A percentile compares a stretch with the other conserved stretches of the same genome.
phyloP scores from a whole-genome alignment of 2,113 vertebrate species.

The Pteruthius melanotis region DNA sequence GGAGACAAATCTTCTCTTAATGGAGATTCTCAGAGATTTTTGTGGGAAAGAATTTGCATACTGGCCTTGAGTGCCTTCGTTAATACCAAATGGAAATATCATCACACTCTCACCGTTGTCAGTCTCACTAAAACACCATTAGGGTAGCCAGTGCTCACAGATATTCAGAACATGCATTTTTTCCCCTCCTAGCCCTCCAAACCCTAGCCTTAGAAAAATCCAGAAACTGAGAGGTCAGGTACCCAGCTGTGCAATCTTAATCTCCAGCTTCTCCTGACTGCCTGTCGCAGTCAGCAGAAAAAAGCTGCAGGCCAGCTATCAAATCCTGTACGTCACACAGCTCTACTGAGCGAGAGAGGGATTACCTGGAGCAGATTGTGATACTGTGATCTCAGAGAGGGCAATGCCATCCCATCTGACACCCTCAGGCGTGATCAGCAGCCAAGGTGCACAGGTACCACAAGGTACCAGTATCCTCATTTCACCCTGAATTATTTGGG shows the following conservation, averaged over 20 bases:
- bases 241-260: not conserved
- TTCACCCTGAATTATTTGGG: not conserved
- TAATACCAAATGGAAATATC: not conserved
- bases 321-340: accelerated
- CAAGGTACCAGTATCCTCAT: not conserved
- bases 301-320: not conserved
- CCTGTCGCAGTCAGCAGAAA: not conserved
- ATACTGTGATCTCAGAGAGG: not conserved
- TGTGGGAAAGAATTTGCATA: not conserved
- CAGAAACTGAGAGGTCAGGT: not conserved
- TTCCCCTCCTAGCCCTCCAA: accelerated
- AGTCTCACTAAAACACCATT: not conserved
- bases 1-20: not conserved
- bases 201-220: not conserved
- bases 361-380: not conserved
- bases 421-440: not conserved
- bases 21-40: not conserved
- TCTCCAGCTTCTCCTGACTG: not conserved
- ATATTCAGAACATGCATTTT: not conserved
- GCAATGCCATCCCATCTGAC: not conserved
- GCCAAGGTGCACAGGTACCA: not conserved
- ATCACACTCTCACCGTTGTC: not conserved
- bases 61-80: not conserved
- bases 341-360: not conserved
- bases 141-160: not conserved